A percentile compares a stretch with the other conserved stretches of the same genome.
phyloP scores from a whole-genome alignment of 2,113 vertebrate species.

The Poeciliopsis retropinna region DNA sequence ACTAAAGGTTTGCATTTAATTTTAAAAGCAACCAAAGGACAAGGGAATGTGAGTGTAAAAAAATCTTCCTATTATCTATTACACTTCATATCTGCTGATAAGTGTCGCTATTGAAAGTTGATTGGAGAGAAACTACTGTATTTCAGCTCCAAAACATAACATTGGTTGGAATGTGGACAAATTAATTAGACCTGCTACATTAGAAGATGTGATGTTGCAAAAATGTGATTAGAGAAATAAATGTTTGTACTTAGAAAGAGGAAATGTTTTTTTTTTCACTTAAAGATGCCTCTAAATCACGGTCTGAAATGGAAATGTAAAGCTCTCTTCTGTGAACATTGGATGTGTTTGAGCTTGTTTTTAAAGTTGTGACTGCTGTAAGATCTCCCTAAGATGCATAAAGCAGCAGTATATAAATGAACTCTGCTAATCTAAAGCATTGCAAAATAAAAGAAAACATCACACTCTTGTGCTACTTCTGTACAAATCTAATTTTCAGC shows the following conservation, averaged over 20 bases:
- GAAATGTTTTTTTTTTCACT: no score
- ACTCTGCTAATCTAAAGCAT: background rate
- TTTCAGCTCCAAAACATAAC: background rate
- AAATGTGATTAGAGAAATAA: no score
- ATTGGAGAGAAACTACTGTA: background rate
- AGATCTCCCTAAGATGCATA: background rate
- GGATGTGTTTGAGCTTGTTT: background rate
- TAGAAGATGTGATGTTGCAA: no score
- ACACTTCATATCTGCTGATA: background rate
- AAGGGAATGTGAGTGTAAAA: background rate
- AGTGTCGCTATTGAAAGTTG: background rate
- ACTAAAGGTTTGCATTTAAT: background rate
- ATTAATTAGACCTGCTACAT: background rate
- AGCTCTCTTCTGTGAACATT: background rate
- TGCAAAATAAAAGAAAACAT: background rate
- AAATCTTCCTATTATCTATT: background rate
- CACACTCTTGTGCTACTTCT: constrained; percentile 1
- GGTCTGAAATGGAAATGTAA: constrained; percentile 6
- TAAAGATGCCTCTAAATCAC: background rate
- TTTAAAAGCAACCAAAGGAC: background rate
- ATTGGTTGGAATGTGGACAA: background rate
- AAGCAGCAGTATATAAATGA: background rate
- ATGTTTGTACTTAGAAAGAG: no score
- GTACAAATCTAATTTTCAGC: constrained; percentile 3
- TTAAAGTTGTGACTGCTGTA: background rate